phyloP scores from a whole-genome alignment of 2,797 vertebrate species.

The Rhincodon typus region DNA sequence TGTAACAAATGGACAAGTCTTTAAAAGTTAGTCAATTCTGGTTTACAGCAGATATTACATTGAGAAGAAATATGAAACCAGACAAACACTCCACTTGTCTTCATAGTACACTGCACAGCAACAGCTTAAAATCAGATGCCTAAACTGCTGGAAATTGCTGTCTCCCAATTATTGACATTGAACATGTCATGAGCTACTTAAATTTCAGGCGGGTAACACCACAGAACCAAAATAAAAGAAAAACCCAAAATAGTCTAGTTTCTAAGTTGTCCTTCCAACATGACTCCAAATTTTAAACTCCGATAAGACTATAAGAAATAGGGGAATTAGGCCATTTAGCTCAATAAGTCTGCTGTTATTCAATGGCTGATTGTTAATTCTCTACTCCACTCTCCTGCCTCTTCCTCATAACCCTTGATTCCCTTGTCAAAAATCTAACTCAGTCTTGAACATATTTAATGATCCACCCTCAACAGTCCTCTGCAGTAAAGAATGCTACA shows the following conservation, averaged over 20 bases:
- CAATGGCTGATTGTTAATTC: too few species aligned
- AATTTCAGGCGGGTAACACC: not conserved
- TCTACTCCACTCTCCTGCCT: too few species aligned
- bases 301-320: too few species aligned
- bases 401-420: too few species aligned
- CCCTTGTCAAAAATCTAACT: too few species aligned
- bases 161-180: not conserved
- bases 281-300: not conserved
- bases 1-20: not conserved
- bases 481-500: too few species aligned
- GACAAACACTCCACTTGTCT: not conserved
- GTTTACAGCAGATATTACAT: not conserved
- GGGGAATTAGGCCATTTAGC: too few species aligned
- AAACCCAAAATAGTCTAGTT: not conserved
- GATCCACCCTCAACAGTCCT: too few species aligned
- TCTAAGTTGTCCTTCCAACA: not conserved
- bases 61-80: not conserved
- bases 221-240: not conserved
- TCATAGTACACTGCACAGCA: not conserved
- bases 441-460: too few species aligned
- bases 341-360: too few species aligned
- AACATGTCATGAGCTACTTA: not conserved
- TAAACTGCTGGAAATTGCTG: not conserved
- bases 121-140: not conserved
- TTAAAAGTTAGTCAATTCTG: not conserved